These are phyloP conservation scores for Cyprinus carpio DNA, from an alignment of 2,113 vertebrate genomes.

Conservation along the genomic window DNA sequence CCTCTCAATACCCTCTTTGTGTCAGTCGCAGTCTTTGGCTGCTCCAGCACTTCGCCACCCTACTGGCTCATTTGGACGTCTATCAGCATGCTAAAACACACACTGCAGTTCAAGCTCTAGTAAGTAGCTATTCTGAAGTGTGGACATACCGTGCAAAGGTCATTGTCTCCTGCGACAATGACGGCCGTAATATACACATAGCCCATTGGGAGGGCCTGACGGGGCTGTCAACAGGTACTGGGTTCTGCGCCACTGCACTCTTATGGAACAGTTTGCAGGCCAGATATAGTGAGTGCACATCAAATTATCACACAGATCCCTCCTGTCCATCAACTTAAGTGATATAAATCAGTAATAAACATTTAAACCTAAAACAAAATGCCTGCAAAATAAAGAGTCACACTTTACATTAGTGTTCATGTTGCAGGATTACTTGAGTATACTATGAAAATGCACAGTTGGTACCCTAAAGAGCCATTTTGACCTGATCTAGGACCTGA, in stretches of 20 bases:
- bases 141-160: conserved; percentile 19
- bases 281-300: background rate
- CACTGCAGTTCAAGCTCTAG: conserved; percentile 20
- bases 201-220: background rate
- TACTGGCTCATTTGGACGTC: conserved; percentile 22
- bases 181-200: conserved; percentile 17
- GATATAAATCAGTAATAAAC: background rate
- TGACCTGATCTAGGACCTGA: background rate
- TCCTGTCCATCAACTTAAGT: background rate
- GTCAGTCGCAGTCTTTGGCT: conserved; percentile 27
- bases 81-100: conserved; percentile 19
- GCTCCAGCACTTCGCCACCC: background rate
- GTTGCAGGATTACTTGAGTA: background rate
- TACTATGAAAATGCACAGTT: background rate
- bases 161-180: conserved; percentile 1
- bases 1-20: conserved; percentile 58
- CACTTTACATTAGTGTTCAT: background rate
- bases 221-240: conserved; percentile 29
- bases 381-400: background rate
- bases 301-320: background rate
- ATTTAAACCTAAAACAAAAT: background rate
- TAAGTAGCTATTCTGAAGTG: conserved; percentile 24
- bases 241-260: background rate
- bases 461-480: background rate
- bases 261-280: background rate